Conservation (phyloP, 1,140 invertebrate species). For the Leptestheria dahalacensis region DNA sequence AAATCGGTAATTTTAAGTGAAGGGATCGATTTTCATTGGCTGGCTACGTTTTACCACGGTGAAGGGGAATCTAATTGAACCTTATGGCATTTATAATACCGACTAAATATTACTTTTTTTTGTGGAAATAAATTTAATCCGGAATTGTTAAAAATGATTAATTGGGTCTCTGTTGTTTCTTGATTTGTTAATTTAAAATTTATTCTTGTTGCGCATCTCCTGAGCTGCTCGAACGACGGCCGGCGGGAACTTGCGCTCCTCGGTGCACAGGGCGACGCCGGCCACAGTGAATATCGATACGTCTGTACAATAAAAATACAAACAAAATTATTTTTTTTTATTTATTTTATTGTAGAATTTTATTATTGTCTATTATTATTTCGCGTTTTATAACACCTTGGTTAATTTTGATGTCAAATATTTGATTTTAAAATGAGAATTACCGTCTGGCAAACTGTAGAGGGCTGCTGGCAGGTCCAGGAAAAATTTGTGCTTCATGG, state of each 20-base stretch:
- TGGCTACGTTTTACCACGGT: no score
- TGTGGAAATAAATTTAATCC: neutral
- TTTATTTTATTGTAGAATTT: conserved; percentile 7
- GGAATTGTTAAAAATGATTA: neutral
- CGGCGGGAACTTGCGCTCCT: conserved; percentile 28
- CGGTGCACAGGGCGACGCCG: conserved; percentile 57
- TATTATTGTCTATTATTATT: no score
- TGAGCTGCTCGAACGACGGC: conserved; percentile 16
- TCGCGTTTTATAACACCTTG: no score
- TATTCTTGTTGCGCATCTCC: conserved; percentile 11
- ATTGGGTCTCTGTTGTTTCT: neutral
- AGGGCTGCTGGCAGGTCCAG: conserved; percentile 70
- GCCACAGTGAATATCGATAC: conserved; percentile 84
- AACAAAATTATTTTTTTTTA: conserved; percentile 27
- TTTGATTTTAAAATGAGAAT: conserved; percentile 22
- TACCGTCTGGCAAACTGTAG: conserved; percentile 77
- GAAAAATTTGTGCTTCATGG: conserved; percentile 82
- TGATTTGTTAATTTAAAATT: neutral
- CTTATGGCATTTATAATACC: no score
- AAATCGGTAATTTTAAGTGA: no score
- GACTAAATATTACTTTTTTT: no score
- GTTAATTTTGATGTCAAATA: conserved; percentile 13
- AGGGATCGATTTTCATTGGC: no score
- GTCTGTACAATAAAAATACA: no score
- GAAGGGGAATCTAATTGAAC: no score